These are phyloP conservation scores for Microctenopoma stevenorrisi DNA, from an alignment of 2,797 vertebrate species.

Conservation along the genomic window DNA sequence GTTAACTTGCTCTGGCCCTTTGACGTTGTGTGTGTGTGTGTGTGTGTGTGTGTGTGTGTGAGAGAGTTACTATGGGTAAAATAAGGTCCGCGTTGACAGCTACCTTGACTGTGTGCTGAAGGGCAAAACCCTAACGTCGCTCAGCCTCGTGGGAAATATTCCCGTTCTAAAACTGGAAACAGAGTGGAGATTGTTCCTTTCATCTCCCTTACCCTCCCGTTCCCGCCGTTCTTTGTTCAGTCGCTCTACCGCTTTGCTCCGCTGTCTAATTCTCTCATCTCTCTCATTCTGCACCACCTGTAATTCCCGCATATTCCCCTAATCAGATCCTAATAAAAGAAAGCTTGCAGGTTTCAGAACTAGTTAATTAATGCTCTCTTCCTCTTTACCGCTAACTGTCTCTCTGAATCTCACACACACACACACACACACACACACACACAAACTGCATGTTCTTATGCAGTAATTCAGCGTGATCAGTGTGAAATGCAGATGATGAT, in stretches of 20 bases:
- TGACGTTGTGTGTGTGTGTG: slow-evolving; percentile 1
- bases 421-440: background rate
- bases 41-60: background rate
- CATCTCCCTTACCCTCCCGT: slow-evolving; percentile 22
- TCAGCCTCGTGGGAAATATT: slow-evolving; percentile 62
- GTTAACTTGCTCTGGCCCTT: too few relatives aligned
- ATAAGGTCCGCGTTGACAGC: slow-evolving; percentile 57
- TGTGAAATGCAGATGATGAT: slow-evolving; percentile 15
- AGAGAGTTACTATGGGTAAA: slow-evolving; percentile 10
- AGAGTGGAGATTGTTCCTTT: slow-evolving; percentile 55
- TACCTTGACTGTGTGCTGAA: slow-evolving; percentile 62
- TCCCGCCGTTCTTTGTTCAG: background rate
- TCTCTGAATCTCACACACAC: slow-evolving; percentile 13
- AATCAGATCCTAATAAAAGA: slow-evolving; percentile 68
- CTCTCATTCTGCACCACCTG: slow-evolving; percentile 50
- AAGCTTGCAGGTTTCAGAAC: slow-evolving; percentile 69
- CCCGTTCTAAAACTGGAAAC: slow-evolving; percentile 60
- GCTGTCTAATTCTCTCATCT: slow-evolving; percentile 24
- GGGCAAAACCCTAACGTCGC: slow-evolving; percentile 53
- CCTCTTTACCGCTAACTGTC: slow-evolving; percentile 12
- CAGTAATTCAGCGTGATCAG: background rate
- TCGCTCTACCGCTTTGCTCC: slow-evolving; percentile 1
- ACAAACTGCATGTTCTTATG: slow-evolving; percentile 7
- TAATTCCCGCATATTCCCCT: slow-evolving; percentile 44
- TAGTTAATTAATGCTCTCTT: slow-evolving; percentile 59